Conservation (phyloP, 2,888 invertebrate genomes). For the Metalampra italica region DNA sequence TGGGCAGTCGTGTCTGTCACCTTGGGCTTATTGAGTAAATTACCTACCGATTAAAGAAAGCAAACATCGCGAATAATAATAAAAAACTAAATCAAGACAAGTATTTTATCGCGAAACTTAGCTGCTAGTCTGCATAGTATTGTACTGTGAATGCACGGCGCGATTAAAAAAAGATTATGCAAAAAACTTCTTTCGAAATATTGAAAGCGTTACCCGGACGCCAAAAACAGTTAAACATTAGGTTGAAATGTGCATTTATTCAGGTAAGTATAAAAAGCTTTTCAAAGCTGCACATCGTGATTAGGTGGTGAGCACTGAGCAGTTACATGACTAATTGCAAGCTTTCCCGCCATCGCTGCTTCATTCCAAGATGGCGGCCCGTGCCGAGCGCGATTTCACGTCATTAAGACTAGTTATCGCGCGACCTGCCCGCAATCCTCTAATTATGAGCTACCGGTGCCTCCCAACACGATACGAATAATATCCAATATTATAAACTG, state of each 20-base stretch:
- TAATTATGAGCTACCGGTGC: constrained; percentile 58
- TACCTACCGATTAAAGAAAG: no score
- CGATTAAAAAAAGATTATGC: not conserved
- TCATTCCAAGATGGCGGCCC: constrained; percentile 55
- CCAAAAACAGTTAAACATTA: not conserved
- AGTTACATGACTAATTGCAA: constrained; percentile 46
- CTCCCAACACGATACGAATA: constrained; percentile 43
- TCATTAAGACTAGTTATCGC: constrained; percentile 73
- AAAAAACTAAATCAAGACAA: no score
- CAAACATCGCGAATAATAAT: no score
- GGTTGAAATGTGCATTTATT: not conserved
- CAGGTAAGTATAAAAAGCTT: not conserved
- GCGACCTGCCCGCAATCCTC: constrained; percentile 62
- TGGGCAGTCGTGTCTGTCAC: no score
- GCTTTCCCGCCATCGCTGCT: constrained; percentile 52
- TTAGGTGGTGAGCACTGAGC: constrained; percentile 14
- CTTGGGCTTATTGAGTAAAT: no score
- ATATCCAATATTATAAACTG: constrained; percentile 30
- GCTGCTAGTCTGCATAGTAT: no score
- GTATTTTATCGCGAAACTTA: no score
- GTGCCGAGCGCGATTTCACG: constrained; percentile 49
- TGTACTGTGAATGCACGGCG: no score
- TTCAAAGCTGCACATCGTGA: constrained; percentile 10
- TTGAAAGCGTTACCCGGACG: no score
- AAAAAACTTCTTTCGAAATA: not conserved